phyloP scores from a whole-genome alignment of 2,113 vertebrate genomes.

The Zootoca vivipara region DNA sequence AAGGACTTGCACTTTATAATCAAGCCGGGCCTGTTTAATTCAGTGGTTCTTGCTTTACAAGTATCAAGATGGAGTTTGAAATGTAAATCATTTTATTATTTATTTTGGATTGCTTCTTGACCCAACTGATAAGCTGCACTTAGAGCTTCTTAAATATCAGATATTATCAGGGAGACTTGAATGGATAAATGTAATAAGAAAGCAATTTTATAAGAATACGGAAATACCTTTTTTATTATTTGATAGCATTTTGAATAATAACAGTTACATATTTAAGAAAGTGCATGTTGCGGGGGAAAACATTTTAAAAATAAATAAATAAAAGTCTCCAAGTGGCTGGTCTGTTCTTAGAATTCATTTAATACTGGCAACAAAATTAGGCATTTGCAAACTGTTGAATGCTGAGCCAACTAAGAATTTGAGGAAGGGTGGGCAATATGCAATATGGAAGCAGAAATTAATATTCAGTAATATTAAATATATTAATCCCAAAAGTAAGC shows the following conservation, averaged over 20 bases:
- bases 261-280: not conserved
- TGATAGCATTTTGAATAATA: not conserved
- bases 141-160: conserved; percentile 26
- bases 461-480: not conserved
- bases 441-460: not conserved
- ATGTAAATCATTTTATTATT: not conserved
- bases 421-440: not conserved
- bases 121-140: no score
- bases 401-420: not conserved
- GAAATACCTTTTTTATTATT: not conserved
- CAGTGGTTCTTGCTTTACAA: not conserved
- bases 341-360: not conserved
- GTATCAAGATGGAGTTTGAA: not conserved
- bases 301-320: no score
- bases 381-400: not conserved
- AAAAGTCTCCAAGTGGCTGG: conserved; percentile 6
- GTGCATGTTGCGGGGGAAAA: not conserved
- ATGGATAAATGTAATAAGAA: not conserved
- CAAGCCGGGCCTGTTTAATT: not conserved
- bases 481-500: not conserved
- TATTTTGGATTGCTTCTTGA: not conserved
- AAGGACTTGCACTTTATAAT: not conserved
- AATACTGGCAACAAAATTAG: not conserved
- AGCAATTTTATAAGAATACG: conserved; percentile 16
- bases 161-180: not conserved